Evolutionary conservation across 2,113 vertebrate species (phyloP).

Genomic region (Neogale vison): DNA sequence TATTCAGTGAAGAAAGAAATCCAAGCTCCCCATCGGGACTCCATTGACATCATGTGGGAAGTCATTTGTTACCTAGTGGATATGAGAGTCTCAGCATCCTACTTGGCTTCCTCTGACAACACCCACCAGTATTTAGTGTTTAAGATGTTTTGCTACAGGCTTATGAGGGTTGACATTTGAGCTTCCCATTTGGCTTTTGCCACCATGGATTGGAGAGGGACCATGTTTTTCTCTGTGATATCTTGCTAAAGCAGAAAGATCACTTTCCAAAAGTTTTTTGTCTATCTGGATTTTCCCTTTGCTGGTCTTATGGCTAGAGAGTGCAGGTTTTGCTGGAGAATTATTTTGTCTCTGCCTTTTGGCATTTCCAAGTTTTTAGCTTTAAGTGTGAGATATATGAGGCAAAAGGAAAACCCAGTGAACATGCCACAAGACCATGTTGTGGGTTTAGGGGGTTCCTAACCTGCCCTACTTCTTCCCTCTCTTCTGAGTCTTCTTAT

Average conservation of each 20-base stretch:
- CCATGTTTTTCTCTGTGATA: neutral
- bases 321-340: neutral
- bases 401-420: neutral
- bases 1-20: neutral
- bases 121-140: neutral
- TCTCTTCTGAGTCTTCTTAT: neutral
- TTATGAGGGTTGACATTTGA: neutral
- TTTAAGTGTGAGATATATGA: neutral
- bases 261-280: neutral
- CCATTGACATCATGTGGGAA: neutral
- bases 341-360: neutral
- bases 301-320: neutral
- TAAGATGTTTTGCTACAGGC: neutral
- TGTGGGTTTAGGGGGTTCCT: neutral
- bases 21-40: accelerated
- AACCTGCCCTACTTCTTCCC: neutral
- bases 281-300: neutral
- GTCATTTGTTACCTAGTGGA: neutral
- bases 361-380: neutral
- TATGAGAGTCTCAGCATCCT: neutral
- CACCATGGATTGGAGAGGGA: neutral
- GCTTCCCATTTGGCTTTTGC: neutral
- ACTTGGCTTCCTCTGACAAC: neutral
- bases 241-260: neutral
- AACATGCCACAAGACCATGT: accelerated